A percentile compares a stretch with the other conserved stretches of the same genome.
Evolutionary conservation across 2,888 invertebrate species (phyloP).

Genomic region (Aquatica leii): DNA sequence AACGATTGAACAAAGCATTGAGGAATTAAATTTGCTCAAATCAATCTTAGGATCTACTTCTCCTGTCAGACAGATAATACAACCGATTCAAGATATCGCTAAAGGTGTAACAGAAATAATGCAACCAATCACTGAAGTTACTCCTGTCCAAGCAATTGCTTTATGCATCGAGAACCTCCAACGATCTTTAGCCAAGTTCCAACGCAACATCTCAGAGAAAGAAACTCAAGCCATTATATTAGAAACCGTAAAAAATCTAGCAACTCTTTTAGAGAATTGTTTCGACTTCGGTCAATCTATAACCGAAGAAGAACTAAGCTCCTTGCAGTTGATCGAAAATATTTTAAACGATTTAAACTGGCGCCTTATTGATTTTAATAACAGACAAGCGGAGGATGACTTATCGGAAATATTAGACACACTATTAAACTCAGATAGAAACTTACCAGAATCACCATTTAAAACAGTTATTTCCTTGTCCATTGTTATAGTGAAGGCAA

Average conservation of each 20-base stretch:
- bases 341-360: conserved; percentile 24
- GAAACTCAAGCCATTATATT: conserved; percentile 18
- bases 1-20: conserved; percentile 31
- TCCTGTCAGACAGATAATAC: conserved; percentile 25
- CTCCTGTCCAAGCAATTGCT: conserved; percentile 27
- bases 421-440: no score
- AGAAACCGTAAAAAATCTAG: conserved; percentile 25
- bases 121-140: conserved; percentile 27
- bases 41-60: conserved; percentile 32
- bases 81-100: conserved; percentile 32
- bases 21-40: conserved; percentile 28
- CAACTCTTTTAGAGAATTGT: conserved; percentile 13
- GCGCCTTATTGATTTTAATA: conserved; percentile 6
- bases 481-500: neutral
- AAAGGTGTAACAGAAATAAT: conserved; percentile 37
- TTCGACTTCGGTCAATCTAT: conserved; percentile 5
- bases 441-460: neutral
- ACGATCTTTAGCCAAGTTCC: conserved; percentile 27
- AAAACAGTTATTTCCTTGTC: neutral
- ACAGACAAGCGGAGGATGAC: neutral
- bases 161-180: conserved; percentile 31
- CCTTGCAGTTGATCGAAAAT: conserved; percentile 21
- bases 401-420: neutral
- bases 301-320: conserved; percentile 14
- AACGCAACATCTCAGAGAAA: conserved; percentile 20